Evolutionary conservation across 2,113 vertebrate species (phyloP).

Genomic region (Gnathonemus longibarbis): DNA sequence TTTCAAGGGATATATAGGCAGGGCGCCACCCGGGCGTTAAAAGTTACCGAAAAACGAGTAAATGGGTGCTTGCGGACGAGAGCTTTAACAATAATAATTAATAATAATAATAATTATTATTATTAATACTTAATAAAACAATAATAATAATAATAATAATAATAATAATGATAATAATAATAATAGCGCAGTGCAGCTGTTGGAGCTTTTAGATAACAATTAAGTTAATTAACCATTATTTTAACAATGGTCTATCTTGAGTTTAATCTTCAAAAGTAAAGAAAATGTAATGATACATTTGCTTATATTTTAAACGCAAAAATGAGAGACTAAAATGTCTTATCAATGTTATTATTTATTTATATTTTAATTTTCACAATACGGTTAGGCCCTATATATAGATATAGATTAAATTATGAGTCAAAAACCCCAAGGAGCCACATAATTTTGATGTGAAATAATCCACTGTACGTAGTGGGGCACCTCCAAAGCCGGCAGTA

Average conservation of each 20-base stretch:
- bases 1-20: not conserved
- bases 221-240: not conserved
- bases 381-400: not conserved
- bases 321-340: not conserved
- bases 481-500: not conserved
- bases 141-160: not conserved
- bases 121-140: too few species aligned
- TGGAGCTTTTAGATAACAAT: not conserved
- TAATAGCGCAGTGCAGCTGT: not conserved
- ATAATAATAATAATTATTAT: not conserved
- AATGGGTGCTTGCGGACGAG: not conserved
- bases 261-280: not conserved
- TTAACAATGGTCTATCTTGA: not conserved
- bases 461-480: not conserved
- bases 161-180: not conserved
- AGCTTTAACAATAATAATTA: not conserved
- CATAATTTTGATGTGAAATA: not conserved
- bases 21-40: not conserved
- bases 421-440: not conserved
- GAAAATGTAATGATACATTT: not conserved
- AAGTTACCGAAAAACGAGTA: not conserved
- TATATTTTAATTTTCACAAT: not conserved
- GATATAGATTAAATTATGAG: not conserved
- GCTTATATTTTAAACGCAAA: not conserved
- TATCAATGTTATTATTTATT: not conserved